Evolutionary conservation across 2,797 vertebrate genomes (phyloP).

Genomic region (Lacerta agilis): DNA sequence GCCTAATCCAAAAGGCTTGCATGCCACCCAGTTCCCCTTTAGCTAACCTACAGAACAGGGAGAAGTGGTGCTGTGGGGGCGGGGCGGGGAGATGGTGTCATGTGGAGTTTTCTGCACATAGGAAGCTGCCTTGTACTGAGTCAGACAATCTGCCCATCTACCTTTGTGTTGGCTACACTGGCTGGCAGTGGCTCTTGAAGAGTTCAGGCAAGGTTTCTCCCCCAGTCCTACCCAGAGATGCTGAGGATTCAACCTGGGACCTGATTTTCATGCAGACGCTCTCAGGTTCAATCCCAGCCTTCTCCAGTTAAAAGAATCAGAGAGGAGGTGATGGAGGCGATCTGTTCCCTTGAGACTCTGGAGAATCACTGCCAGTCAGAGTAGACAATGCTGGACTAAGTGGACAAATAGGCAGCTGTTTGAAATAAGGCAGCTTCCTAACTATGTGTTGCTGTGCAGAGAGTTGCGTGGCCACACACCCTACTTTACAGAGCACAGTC

Average conservation of each 20-base stretch:
- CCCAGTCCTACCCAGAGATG: too few relatives aligned
- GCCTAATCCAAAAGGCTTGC: not conserved
- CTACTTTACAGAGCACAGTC: too few relatives aligned
- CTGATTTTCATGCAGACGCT: not conserved
- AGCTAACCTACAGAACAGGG: not conserved
- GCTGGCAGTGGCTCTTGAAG: too few relatives aligned
- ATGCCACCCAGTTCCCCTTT: too few relatives aligned
- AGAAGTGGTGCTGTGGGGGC: not conserved
- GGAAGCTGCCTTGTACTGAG: not conserved
- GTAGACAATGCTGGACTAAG: not conserved
- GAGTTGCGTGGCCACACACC: too few relatives aligned
- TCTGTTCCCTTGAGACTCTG: not conserved
- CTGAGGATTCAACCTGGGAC: too few relatives aligned
- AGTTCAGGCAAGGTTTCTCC: too few relatives aligned
- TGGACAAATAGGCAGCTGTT: not conserved
- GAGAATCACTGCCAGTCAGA: not conserved
- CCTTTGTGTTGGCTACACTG: too few relatives aligned
- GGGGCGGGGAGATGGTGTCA: not conserved
- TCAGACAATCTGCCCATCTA: not conserved
- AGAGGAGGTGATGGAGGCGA: not conserved
- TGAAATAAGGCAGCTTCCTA: not conserved
- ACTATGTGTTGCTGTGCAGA: too few relatives aligned
- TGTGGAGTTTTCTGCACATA: not conserved
- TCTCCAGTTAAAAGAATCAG: not conserved
- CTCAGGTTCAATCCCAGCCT: not conserved